phyloP scores from a whole-genome alignment of 2,797 vertebrate genomes.

The Notolabrus celidotus region DNA sequence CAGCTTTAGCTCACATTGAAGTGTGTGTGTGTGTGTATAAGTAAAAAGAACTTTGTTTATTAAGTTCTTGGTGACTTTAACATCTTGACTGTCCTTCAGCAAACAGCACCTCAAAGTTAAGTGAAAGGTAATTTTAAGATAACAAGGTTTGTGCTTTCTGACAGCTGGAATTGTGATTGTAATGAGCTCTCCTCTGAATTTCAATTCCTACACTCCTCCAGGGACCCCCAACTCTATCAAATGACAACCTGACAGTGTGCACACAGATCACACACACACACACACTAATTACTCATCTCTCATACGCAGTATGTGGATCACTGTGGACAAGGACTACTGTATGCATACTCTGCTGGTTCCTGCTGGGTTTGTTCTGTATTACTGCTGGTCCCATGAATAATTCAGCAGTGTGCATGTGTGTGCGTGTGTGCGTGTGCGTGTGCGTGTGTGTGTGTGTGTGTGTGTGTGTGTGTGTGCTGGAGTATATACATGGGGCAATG shows the following conservation, averaged over 20 bases:
- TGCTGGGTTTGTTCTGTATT: constrained; percentile 54
- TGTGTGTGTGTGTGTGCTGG: constrained; percentile 6
- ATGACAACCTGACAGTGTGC: constrained; percentile 35
- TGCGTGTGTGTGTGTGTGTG: constrained; percentile 7
- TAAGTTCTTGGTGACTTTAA: constrained; percentile 28
- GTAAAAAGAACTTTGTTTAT: constrained; percentile 1
- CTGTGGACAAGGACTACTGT: constrained; percentile 35
- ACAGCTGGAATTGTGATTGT: constrained; percentile 65
- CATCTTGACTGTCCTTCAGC: constrained; percentile 38
- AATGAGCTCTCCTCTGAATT: constrained; percentile 60
- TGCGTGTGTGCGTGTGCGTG: constrained; percentile 11
- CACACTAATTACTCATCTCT: constrained; percentile 6
- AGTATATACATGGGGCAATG: not conserved
- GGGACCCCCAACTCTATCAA: constrained; percentile 42
- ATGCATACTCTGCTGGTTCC: constrained; percentile 32
- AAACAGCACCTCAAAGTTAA: constrained; percentile 50
- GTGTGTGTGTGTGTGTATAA: not conserved
- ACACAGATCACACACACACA: not conserved
- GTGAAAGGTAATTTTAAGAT: constrained; percentile 54
- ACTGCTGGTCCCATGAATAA: constrained; percentile 61
- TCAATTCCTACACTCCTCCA: constrained; percentile 36
- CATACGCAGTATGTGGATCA: constrained; percentile 34
- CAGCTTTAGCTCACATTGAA: not conserved
- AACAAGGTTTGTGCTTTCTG: constrained; percentile 56
- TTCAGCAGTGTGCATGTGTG: constrained; percentile 51